Evolutionary conservation across 2,888 invertebrate genomes (phyloP), one percentile per base, ranked within the genome.

Genomic region (Geophilus truncorum): DNA sequence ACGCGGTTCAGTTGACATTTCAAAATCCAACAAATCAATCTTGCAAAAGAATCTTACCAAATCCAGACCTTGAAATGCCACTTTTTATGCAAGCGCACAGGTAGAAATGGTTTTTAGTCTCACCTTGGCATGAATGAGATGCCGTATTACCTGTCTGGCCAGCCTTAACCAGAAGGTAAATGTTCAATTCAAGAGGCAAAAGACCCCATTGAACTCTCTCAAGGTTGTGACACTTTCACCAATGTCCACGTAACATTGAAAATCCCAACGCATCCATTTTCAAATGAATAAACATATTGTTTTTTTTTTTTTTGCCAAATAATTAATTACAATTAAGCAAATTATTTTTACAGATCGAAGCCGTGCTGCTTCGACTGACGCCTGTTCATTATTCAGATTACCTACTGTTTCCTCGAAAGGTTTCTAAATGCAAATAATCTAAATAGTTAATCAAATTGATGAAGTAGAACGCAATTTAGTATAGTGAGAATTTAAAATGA

Each of bases 51-150:
- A 40, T 40, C 40, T 62, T 5, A 7, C 10, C 21, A 23, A 7
- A 62, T 62, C 5, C 23, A 23, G 23, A 18, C 57, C 57, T 62
- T 62, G 57, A 62, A 62, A 62, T 18, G 23, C 57, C 57, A 62
- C 57, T 62, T 62, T 62, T 62, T 62, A 21, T 62, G 57, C 40
- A 40, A 3, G 40, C 1, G 40, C 40, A 40, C 40, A 40, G n/a
- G 40, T 23, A 23, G 57, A 62, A 62, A 21, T 62, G 10, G 57
- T 62, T 62, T 21, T 23, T 62, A 62, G 57, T 62, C 57, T 62
- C 57, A 62, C 57, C 57, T 62, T 62, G 57, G 57, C 10, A 62
- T 62, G 57, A 62, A 62, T 62, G 57, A 23, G 57, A 62, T 62
- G 57, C 57, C 57, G 57, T 62, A 23, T 62, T 62, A 62, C 57